phyloP scores from a whole-genome alignment of 2,888 invertebrate genomes.

The Tethea ocularis region DNA sequence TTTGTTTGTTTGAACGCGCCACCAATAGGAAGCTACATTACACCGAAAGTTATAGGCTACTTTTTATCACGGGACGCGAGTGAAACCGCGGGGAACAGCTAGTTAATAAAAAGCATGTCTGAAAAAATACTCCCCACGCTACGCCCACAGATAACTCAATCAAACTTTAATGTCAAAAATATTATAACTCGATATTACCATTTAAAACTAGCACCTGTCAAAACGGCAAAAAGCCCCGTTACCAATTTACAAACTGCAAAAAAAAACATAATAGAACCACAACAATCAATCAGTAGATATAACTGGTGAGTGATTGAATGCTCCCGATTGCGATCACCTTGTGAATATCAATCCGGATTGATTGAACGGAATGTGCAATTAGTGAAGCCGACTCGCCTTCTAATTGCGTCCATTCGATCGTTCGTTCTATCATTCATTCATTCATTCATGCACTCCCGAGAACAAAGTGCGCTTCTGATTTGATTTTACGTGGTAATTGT shows the following conservation, averaged over 20 bases:
- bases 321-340: slow-evolving; percentile 44
- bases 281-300: slow-evolving; percentile 44
- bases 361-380: slow-evolving; percentile 67
- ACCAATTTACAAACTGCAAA: neutral
- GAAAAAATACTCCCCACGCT: too few relatives aligned
- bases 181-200: neutral
- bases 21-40: too few relatives aligned
- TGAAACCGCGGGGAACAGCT: too few relatives aligned
- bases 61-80: too few relatives aligned
- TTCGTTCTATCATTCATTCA: slow-evolving; percentile 27
- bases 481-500: slow-evolving; percentile 5
- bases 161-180: neutral
- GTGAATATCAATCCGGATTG: slow-evolving; percentile 47
- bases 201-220: neutral
- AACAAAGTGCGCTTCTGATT: neutral
- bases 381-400: slow-evolving; percentile 51
- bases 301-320: slow-evolving; percentile 44
- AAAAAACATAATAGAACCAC: slow-evolving; percentile 5
- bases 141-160: neutral
- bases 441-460: slow-evolving; percentile 10
- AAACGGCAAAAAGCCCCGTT: too few relatives aligned
- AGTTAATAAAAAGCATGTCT: too few relatives aligned
- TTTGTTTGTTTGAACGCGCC: too few relatives aligned
- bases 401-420: slow-evolving; percentile 51
- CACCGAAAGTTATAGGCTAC: too few relatives aligned